Evolutionary conservation across 2,797 vertebrate species (phyloP), one percentile per base, ranked within the genome.

Genomic region (Rousettus madagascariensis): DNA sequence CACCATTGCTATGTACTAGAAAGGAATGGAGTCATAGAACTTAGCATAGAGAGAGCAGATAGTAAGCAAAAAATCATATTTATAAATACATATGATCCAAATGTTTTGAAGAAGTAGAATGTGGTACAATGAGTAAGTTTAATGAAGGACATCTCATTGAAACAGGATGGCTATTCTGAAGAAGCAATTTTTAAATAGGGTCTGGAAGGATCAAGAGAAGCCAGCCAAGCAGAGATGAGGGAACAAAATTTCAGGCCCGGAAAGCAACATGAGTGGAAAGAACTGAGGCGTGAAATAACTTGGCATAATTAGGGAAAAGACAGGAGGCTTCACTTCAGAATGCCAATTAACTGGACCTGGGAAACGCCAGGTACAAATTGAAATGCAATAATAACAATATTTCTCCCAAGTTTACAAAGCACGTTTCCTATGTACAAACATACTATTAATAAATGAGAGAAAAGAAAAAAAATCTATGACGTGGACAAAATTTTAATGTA

Each of bases 251-350:
- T 89, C 80, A 93, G 71, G 88, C 61, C 51, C 77, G 20, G 78
- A 90, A 91, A 95, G 72, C 85, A 92, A 78, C 71, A 63, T 30
- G 68, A 92, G 43, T 71, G 63, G 11, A 36, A 59, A 36, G 90
- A 96, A 57, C 43, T 69, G 91, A 95, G 68, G 94, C 71, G 2
- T 96, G 96, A 97, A 96, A 96, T 97, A 87, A 96, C 95, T 94
- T 85, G 94, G 94, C 74, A 26, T 82, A 86, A 94, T 43, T 96
- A 80, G 93, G 92, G 91, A 30, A 57, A 90, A 91, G 85, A 82
- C 86, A 85, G 85, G 94, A 90, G 66, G 63, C 41, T 85, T 85
- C 78, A 57, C 92, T 63, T 43, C 63, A 24, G 93, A 95, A 95
- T 69, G 61, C 63, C 92, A 78, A 95, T 82, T 66, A 90, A 53